Conservation (phyloP, 1,140 invertebrate species). For the Neodiprion virginianus region DNA sequence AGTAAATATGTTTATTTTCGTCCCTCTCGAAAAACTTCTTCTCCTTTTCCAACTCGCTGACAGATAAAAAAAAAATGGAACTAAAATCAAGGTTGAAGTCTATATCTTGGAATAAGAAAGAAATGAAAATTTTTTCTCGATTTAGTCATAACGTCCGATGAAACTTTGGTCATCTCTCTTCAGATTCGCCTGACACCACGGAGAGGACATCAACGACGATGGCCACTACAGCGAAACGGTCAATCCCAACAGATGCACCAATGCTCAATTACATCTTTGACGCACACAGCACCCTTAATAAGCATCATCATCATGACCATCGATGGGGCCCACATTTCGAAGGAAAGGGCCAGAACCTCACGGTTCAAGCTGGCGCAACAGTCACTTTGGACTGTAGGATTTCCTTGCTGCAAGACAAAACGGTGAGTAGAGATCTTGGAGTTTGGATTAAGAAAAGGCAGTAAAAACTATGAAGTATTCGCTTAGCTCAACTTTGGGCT, state of each 20-base stretch:
- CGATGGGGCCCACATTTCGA: constrained; percentile 76
- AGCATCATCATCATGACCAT: constrained; percentile 72
- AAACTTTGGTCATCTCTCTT: constrained; percentile 10
- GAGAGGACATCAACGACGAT: constrained; percentile 36
- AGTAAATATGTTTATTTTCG: too few relatives aligned
- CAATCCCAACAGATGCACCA: constrained; percentile 66
- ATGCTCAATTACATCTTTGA: constrained; percentile 79
- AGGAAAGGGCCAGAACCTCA: constrained; percentile 74
- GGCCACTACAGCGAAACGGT: constrained; percentile 44
- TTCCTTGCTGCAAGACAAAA: constrained; percentile 84
- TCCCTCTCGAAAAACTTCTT: too few relatives aligned
- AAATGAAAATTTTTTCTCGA: not conserved
- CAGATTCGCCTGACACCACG: constrained; percentile 37
- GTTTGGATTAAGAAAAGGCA: too few relatives aligned
- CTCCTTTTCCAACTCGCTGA: too few relatives aligned
- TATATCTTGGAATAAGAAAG: too few relatives aligned
- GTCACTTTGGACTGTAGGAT: constrained; percentile 84
- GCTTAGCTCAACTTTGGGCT: too few relatives aligned
- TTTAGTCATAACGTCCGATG: too few relatives aligned
- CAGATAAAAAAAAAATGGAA: too few relatives aligned
- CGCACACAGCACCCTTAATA: constrained; percentile 70
- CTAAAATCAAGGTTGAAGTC: too few relatives aligned
- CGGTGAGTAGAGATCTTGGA: constrained; percentile 66
- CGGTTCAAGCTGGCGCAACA: constrained; percentile 80
- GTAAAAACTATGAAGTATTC: too few relatives aligned